A percentile compares a stretch with the other conserved stretches of the same genome.
Conservation (phyloP, 2,888 invertebrate genomes). For the Thereva nobilitata region DNA sequence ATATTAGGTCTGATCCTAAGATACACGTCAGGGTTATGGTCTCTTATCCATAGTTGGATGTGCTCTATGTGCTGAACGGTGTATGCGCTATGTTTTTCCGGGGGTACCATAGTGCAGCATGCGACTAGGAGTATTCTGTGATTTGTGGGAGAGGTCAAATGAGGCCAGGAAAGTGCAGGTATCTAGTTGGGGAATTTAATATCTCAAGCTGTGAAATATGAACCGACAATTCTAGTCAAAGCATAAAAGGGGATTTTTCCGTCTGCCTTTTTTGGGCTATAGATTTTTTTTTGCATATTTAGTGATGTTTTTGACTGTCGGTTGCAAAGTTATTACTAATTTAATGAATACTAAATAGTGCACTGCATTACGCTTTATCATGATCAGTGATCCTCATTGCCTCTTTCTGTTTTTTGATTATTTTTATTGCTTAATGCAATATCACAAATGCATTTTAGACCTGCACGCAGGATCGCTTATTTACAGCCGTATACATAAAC, state of each 20-base stretch:
- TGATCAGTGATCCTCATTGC: too few relatives aligned
- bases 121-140: slow-evolving; percentile 36
- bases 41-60: slow-evolving; percentile 40
- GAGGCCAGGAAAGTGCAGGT: slow-evolving; percentile 37
- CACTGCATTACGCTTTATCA: too few relatives aligned
- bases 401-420: too few relatives aligned
- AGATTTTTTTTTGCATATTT: too few relatives aligned
- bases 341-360: too few relatives aligned
- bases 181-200: slow-evolving; percentile 39
- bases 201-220: slow-evolving; percentile 43
- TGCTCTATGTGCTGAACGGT: too few relatives aligned
- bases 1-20: slow-evolving; percentile 42
- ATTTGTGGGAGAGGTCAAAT: slow-evolving; percentile 43
- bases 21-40: slow-evolving; percentile 41
- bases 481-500: too few relatives aligned
- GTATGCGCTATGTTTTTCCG: slow-evolving; percentile 8
- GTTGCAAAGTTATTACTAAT: too few relatives aligned
- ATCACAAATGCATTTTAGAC: too few relatives aligned
- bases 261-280: slow-evolving; percentile 14
- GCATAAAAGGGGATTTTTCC: slow-evolving; percentile 11
- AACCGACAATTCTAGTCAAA: slow-evolving; percentile 32
- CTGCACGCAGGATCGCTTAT: too few relatives aligned
- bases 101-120: slow-evolving; percentile 3
- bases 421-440: too few relatives aligned
- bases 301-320: too few relatives aligned